Percentiles rank a stretch among this genome's conserved stretches.
These are phyloP conservation scores for Enoplosus armatus DNA, from an alignment of 2,797 vertebrate genomes.

Conservation along the genomic window DNA sequence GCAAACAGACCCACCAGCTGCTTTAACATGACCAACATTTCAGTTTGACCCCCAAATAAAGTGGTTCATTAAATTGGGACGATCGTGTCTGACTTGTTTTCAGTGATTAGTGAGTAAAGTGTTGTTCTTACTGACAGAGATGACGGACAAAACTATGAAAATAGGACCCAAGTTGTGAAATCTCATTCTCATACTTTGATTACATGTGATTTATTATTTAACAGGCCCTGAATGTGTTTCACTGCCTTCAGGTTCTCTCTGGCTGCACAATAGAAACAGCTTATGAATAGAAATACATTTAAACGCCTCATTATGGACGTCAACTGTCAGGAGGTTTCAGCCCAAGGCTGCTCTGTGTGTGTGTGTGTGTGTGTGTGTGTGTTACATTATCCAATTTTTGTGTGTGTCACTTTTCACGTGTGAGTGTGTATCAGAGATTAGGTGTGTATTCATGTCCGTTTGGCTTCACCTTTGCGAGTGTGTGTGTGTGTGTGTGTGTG, in stretches of 20 bases:
- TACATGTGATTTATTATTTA: constrained; percentile 2
- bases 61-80: no score
- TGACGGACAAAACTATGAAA: background rate
- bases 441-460: constrained; percentile 41
- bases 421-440: constrained; percentile 63
- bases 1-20: background rate
- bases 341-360: constrained; percentile 41
- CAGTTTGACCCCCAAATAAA: no score
- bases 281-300: constrained; percentile 68
- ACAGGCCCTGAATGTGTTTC: constrained; percentile 15
- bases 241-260: constrained; percentile 31
- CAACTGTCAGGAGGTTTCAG: constrained; percentile 48
- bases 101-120: background rate
- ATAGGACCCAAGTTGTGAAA: background rate
- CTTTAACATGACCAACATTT: no score
- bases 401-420: constrained; percentile 20
- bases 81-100: no score
- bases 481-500: constrained; percentile 30
- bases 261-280: constrained; percentile 41
- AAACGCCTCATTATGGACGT: constrained; percentile 65
- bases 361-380: constrained; percentile 31
- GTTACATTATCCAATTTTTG: constrained; percentile 39
- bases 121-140: background rate
- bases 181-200: background rate
- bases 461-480: constrained; percentile 45